Base-by-base conservation (phyloP, 2,888 invertebrate species). In the Drosophila meridionalis region DNA sequence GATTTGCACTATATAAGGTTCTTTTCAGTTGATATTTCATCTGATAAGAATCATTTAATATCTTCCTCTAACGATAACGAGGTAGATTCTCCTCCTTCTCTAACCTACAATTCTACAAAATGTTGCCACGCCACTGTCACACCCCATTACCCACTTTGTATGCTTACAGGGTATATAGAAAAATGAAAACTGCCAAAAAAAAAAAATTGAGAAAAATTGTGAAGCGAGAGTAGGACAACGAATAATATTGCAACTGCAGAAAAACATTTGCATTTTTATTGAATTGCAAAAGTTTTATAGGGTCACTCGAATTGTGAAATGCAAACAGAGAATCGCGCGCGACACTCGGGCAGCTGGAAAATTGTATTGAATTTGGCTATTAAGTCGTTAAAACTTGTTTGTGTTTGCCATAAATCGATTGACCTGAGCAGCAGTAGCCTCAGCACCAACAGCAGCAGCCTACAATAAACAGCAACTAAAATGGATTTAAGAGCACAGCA, bases 331-430 rank as follows among this genome's bases (percentile, higher is more conserved):
- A 61, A 79, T 34, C 58, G 64, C 32, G 43, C 45, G 47, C 47
- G 47, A 52, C 65, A 73, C 32, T 69, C 79, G 82, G 63, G 69
- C 82, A 84, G 74, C 58, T 76, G 89, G 88, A 89, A 84, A 84
- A 89, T 84, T 84, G 89, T 89, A 84, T 89, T 89, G 89, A 84
- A 87, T 84, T 87, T 69, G 85, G 72, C 89, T 84, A 89, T 84
- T 89, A 84, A 87, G 87, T 89, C 76, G 89, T 89, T 89, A 87
- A 82, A 76, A 71, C 83, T 79, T 72, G 59, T 63, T 73, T 76
- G 63, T 76, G 63, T 60, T 75, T 75, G 48, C 76, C 80, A 79
- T 68, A 59, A 50, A 76, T 60, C 76, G 63, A 76, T 80, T 80
- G 80, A 80, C 77, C 80, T 65, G 69, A 43, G 45, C 8, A 40